A percentile compares a stretch with the other conserved stretches of the same genome.
Conservation (phyloP, 2,113 vertebrate species). For the Percopsis transmontana region DNA sequence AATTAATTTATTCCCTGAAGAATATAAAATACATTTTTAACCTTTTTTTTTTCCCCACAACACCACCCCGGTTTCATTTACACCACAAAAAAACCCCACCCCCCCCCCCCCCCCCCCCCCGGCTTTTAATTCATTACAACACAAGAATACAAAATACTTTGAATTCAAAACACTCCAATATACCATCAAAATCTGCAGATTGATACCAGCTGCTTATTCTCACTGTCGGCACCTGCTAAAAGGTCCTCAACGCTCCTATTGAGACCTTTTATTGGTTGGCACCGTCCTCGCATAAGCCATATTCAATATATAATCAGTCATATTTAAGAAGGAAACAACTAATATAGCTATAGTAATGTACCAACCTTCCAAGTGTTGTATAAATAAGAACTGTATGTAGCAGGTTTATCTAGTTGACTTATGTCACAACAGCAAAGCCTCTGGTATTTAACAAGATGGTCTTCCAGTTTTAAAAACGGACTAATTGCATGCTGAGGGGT, state of each 20-base stretch:
- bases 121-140: too few species aligned
- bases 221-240: neutral
- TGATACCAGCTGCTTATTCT: neutral
- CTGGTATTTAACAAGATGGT: slow-evolving; percentile 18
- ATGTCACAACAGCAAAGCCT: slow-evolving; percentile 23
- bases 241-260: neutral
- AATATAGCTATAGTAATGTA: neutral
- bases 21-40: too few species aligned
- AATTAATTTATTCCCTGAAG: too few species aligned
- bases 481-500: too few species aligned
- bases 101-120: too few species aligned
- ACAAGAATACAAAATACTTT: too few species aligned
- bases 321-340: slow-evolving; percentile 6
- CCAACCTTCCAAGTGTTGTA: slow-evolving; percentile 2
- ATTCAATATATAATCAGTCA: neutral
- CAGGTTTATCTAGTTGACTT: slow-evolving; percentile 2
- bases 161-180: too few species aligned
- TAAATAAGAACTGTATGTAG: neutral
- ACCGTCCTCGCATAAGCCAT: neutral
- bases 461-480: slow-evolving; percentile 12
- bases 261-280: neutral
- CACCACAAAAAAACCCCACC: too few species aligned
- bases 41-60: too few species aligned
- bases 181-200: neutral
- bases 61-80: too few species aligned